phyloP scores from a whole-genome alignment of 2,888 invertebrate genomes.

The Scaptomyza parva region DNA sequence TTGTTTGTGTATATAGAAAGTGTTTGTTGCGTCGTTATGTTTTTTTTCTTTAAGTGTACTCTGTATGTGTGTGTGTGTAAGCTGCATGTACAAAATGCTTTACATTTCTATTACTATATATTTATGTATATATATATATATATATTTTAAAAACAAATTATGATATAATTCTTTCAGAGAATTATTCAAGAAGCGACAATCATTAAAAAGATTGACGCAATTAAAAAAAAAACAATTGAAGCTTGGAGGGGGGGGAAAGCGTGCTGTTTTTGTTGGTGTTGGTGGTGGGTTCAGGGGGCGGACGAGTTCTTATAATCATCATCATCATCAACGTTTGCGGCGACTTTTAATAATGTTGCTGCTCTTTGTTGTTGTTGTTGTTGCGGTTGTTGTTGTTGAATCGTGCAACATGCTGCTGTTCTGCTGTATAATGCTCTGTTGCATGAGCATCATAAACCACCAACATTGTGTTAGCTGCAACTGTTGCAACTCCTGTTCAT shows the following conservation, averaged over 20 bases:
- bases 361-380: neutral
- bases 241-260: neutral
- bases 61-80: slow-evolving; percentile 38
- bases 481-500: slow-evolving; percentile 58
- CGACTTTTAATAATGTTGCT: slow-evolving; percentile 42
- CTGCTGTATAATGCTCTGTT: slow-evolving; percentile 77
- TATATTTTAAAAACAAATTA: slow-evolving; percentile 23
- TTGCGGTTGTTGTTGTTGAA: slow-evolving; percentile 11
- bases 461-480: slow-evolving; percentile 81
- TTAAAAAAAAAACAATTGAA: slow-evolving; percentile 17
- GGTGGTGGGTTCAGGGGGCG: slow-evolving; percentile 9
- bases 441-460: slow-evolving; percentile 84
- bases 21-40: slow-evolving; percentile 23
- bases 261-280: neutral
- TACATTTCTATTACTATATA: slow-evolving; percentile 18
- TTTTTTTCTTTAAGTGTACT: slow-evolving; percentile 16
- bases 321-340: slow-evolving; percentile 45
- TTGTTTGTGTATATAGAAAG: slow-evolving; percentile 30
- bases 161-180: slow-evolving; percentile 42
- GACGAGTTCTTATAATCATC: slow-evolving; percentile 27
- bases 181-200: slow-evolving; percentile 38
- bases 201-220: slow-evolving; percentile 16
- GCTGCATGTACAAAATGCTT: slow-evolving; percentile 62
- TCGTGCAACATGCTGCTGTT: slow-evolving; percentile 38
- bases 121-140: neutral